A percentile compares a stretch with the other conserved stretches of the same genome.
Evolutionary conservation across 2,888 invertebrate genomes (phyloP).

Genomic region (Sericinus montela): DNA sequence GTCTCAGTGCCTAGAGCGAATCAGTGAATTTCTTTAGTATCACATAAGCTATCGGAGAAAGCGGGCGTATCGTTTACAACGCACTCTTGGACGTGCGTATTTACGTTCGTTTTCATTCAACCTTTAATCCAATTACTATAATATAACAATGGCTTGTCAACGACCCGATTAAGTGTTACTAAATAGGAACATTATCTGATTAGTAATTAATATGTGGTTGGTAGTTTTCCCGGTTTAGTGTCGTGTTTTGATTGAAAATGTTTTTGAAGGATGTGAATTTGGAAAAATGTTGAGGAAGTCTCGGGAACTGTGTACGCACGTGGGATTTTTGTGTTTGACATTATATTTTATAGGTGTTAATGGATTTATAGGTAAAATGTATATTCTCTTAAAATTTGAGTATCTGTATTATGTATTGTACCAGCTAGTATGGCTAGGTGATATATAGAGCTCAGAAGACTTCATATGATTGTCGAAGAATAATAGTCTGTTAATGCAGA

Average conservation of each 20-base stretch:
- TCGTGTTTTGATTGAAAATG: conserved; percentile 52
- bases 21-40: too few relatives aligned
- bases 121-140: conserved; percentile 59
- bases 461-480: too few relatives aligned
- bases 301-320: conserved; percentile 50
- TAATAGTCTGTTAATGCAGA: too few relatives aligned
- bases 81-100: conserved; percentile 37
- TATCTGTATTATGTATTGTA: too few relatives aligned
- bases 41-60: conserved; percentile 39
- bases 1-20: conserved; percentile 10
- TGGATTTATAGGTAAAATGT: conserved; percentile 62
- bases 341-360: conserved; percentile 44
- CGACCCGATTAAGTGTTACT: conserved; percentile 45
- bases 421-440: too few relatives aligned
- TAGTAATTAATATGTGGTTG: conserved; percentile 42
- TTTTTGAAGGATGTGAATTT: conserved; percentile 56
- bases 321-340: conserved; percentile 57
- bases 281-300: conserved; percentile 70
- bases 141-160: conserved; percentile 43
- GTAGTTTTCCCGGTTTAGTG: conserved; percentile 36
- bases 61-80: conserved; percentile 33
- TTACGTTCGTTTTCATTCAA: conserved; percentile 54
- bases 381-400: neutral
- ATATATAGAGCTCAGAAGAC: too few relatives aligned
- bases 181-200: conserved; percentile 35